phyloP scores from a whole-genome alignment of 1,140 invertebrate genomes.

The Nasonia longicornis region DNA sequence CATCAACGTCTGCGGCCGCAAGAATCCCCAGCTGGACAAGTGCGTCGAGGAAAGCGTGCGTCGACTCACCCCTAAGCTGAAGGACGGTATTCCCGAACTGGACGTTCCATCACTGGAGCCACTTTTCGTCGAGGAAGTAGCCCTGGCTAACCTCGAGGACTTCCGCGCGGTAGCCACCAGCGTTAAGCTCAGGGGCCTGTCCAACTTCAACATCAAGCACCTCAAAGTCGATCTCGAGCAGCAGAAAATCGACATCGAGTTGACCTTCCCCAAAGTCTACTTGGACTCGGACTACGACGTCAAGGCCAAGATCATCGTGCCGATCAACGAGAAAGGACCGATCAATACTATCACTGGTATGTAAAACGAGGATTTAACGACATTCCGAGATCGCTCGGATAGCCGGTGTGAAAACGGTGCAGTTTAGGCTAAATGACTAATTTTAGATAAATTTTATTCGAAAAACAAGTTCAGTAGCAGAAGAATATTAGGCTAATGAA shows the following conservation, averaged over 20 bases:
- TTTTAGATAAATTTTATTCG: no score
- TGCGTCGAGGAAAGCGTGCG: conserved; percentile 73
- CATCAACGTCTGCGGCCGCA: conserved; percentile 74
- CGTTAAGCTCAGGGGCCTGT: conserved; percentile 68
- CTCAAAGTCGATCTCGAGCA: conserved; percentile 70
- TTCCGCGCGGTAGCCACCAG: conserved; percentile 68
- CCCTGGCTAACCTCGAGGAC: conserved; percentile 60
- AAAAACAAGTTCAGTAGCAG: no score
- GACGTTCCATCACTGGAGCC: conserved; percentile 75
- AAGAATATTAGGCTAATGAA: no score
- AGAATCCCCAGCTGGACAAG: conserved; percentile 71
- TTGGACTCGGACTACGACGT: conserved; percentile 72
- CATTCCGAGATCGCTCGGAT: no score
- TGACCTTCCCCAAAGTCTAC: conserved; percentile 66
- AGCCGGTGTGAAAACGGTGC: no score
- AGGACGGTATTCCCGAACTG: conserved; percentile 74
- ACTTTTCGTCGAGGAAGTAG: conserved; percentile 68
- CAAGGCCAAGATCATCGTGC: conserved; percentile 69
- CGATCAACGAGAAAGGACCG: conserved; percentile 56
- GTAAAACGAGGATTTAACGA: not conserved
- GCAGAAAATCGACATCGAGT: conserved; percentile 62
- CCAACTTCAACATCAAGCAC: conserved; percentile 67
- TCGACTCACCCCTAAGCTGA: conserved; percentile 67
- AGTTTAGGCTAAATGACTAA: no score
- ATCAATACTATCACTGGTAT: conserved; percentile 53